Evolutionary conservation across 1,140 invertebrate species (phyloP).

Genomic region (Drosophila tropicalis): DNA sequence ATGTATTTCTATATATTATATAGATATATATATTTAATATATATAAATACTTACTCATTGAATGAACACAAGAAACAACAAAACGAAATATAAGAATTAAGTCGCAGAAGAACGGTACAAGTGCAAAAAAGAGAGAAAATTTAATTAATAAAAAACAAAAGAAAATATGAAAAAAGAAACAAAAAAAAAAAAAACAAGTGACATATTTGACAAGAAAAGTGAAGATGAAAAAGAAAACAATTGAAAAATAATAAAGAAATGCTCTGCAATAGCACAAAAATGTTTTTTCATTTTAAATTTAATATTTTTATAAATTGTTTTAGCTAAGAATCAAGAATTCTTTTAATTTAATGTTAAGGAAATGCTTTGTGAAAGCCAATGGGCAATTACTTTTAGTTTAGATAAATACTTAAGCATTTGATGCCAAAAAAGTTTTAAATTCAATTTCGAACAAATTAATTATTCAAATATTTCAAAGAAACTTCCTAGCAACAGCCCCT

Average conservation of each 20-base stretch:
- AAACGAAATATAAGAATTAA: constrained; percentile 52
- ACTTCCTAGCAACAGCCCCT: too few relatives aligned
- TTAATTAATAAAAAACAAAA: background rate
- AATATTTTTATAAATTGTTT: too few relatives aligned
- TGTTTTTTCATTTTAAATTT: background rate
- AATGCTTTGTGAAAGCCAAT: too few relatives aligned
- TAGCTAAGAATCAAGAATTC: too few relatives aligned
- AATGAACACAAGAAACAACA: constrained; percentile 25
- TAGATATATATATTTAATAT: constrained; percentile 42
- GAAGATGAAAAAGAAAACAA: constrained; percentile 52
- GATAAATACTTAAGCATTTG: too few relatives aligned
- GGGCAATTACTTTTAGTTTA: too few relatives aligned
- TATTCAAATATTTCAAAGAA: too few relatives aligned
- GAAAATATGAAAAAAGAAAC: constrained; percentile 29
- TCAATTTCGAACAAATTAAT: too few relatives aligned
- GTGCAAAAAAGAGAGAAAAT: constrained; percentile 63
- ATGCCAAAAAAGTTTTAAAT: too few relatives aligned
- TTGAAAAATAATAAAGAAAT: constrained; percentile 80
- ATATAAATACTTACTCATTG: constrained; percentile 73
- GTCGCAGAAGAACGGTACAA: constrained; percentile 74
- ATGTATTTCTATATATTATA: constrained; percentile 36
- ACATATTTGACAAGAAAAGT: constrained; percentile 45
- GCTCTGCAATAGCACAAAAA: constrained; percentile 74
- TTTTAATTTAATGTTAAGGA: too few relatives aligned
- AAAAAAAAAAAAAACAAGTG: constrained; percentile 32